phyloP scores from a whole-genome alignment of 2,797 vertebrate species.

The Acridotheres tristis region DNA sequence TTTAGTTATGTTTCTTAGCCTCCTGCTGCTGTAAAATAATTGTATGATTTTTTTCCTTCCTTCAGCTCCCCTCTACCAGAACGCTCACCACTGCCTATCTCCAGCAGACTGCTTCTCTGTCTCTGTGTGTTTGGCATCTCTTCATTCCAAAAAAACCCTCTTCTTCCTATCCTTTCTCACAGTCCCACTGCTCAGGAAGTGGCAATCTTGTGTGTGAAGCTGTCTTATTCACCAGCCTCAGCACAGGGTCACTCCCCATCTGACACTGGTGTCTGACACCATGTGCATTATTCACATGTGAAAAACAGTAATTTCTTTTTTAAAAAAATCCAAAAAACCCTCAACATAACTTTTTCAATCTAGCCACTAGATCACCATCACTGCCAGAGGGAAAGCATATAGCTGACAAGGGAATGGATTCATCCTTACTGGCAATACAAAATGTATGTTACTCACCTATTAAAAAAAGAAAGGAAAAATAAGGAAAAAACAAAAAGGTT shows the following conservation, averaged over 20 bases:
- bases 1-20: conserved; percentile 54
- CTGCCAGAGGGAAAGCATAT: not conserved
- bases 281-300: accelerated
- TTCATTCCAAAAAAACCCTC: not conserved
- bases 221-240: not conserved
- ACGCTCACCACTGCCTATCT: not conserved
- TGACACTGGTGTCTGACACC: accelerated
- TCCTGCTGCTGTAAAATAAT: conserved; percentile 39
- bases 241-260: not conserved
- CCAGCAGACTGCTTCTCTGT: not conserved
- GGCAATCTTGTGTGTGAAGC: not conserved
- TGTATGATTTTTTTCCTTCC: not conserved
- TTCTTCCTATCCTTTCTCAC: not conserved
- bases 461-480: not conserved
- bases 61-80: not conserved
- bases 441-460: not conserved
- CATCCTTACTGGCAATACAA: not conserved
- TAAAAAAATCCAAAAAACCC: not conserved
- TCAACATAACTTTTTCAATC: not conserved
- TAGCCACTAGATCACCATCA: not conserved
- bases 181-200: not conserved
- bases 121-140: not conserved
- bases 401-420: not conserved
- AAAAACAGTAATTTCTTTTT: not conserved
- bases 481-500: not conserved